Base-by-base conservation (phyloP, 2,113 vertebrate species). In the Oncorhynchus keta region DNA sequence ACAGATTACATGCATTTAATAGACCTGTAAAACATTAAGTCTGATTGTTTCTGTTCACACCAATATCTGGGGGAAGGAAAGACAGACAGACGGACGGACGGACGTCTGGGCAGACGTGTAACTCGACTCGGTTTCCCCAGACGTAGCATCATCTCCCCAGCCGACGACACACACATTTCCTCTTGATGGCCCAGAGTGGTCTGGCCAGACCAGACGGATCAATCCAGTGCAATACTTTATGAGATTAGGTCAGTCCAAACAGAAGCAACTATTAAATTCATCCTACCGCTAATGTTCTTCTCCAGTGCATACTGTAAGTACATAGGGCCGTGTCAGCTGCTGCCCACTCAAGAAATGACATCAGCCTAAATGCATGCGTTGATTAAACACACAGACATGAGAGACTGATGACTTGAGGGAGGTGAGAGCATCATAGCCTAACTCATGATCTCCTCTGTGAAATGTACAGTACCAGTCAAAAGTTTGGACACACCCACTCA, bases 211-310 rank as follows among this genome's bases (percentile, higher is more conserved):
- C 71, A 30, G 30, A 61, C 71, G 32, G 51, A 73, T 73, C 59
- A 64, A 73, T 73, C 72, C 12, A 39, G 28, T 64, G 30, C 59
- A 73, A 62, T 30, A 73, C 72, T n/a, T 62, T 13, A 73, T 24
- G 2, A 73, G 16, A 64, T 73, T 64, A 73, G 67, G 26, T 39
- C 32, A 68, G 67, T 68, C 18, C 39, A 45, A 65, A 67, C 59
- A 74, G 26, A 30, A 73, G 65, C 12, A 67, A 26, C 22, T 35
- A 70, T 5, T 48, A n/a, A 70, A 62, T n/a, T n/a, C 59, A 62
- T 62, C n/a, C 51, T 18, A 18, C 51, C n/a, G n/a, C 59, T 62
- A 22, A 8, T n/a, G 20, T 62, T 2, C 18, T 16, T 11, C 59
- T 62, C 22, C 20, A 16, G n/a, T 62, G 59, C 59, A 62, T 13